phyloP scores from a whole-genome alignment of 2,797 vertebrate species.

The Gouania willdenowi region DNA sequence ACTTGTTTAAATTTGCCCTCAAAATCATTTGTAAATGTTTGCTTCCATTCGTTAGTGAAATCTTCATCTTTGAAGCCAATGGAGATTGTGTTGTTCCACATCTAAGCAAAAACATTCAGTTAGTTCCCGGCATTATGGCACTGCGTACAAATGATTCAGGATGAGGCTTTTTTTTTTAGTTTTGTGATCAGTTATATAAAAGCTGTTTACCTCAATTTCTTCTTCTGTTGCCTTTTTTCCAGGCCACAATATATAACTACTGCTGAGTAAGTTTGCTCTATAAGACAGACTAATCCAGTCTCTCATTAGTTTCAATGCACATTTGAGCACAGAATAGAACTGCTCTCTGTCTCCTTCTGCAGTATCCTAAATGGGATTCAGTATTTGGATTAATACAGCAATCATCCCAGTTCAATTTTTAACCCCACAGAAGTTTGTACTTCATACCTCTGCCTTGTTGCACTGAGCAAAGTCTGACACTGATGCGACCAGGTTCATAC shows the following conservation, averaged over 20 bases:
- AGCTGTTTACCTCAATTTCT: constrained; percentile 64
- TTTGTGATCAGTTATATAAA: background rate
- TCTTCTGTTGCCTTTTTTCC: constrained; percentile 17
- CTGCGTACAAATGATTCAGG: too few relatives aligned
- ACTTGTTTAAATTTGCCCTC: constrained; percentile 83
- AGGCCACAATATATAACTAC: accelerated
- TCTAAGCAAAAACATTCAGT: constrained; percentile 63
- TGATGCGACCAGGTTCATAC: constrained; percentile 62
- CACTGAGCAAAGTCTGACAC: constrained; percentile 50
- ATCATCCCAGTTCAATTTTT: background rate
- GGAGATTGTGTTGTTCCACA: constrained; percentile 78
- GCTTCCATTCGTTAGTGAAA: constrained; percentile 73
- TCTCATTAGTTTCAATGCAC: constrained; percentile 45
- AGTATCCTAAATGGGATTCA: constrained; percentile 14
- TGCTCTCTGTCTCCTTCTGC: constrained; percentile 1
- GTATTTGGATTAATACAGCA: background rate
- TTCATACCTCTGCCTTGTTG: constrained; percentile 41
- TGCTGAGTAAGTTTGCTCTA: constrained; percentile 24
- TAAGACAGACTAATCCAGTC: constrained; percentile 59
- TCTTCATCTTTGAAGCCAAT: constrained; percentile 69
- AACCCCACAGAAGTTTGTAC: background rate
- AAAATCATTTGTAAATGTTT: constrained; percentile 72
- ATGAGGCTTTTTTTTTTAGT: background rate
- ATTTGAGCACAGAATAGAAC: constrained; percentile 8
- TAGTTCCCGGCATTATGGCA: too few relatives aligned